Evolutionary conservation across 2,113 vertebrate genomes (phyloP).

Genomic region (Protobothrops mucrosquamatus): DNA sequence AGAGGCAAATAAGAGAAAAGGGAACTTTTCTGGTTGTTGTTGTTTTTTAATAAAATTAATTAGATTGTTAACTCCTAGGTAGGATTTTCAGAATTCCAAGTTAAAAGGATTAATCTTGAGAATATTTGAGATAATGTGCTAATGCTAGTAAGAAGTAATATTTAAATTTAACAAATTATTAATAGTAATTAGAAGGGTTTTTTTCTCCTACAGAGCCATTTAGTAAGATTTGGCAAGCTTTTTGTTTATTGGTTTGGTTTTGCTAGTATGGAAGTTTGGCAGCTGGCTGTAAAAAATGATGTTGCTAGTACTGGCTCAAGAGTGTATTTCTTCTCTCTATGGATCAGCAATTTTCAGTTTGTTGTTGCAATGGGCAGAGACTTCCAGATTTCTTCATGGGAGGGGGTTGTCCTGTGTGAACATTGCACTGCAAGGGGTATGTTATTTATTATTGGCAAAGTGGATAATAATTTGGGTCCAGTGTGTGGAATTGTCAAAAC

Average conservation of each 20-base stretch:
- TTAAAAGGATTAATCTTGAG: constrained; percentile 30
- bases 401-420: not conserved
- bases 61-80: constrained; percentile 8
- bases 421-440: not conserved
- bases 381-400: not conserved
- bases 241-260: not conserved
- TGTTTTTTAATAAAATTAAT: not conserved
- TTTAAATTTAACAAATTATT: not conserved
- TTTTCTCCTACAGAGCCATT: not conserved
- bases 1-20: not conserved
- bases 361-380: not conserved
- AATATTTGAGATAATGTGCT: constrained; percentile 22
- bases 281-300: not conserved
- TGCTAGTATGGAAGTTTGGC: not conserved
- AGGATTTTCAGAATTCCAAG: constrained; percentile 27
- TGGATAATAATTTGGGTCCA: not conserved
- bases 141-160: not conserved
- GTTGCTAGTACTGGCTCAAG: not conserved
- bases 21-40: constrained; percentile 16
- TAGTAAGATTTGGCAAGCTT: not conserved
- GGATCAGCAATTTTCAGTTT: not conserved
- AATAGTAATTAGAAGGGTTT: not conserved
- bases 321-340: not conserved
- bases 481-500: not conserved
- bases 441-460: not conserved